A percentile compares a stretch with the other conserved stretches of the same genome.
Evolutionary conservation across 2,888 invertebrate genomes (phyloP).

Genomic region (Phyto melanocephala): DNA sequence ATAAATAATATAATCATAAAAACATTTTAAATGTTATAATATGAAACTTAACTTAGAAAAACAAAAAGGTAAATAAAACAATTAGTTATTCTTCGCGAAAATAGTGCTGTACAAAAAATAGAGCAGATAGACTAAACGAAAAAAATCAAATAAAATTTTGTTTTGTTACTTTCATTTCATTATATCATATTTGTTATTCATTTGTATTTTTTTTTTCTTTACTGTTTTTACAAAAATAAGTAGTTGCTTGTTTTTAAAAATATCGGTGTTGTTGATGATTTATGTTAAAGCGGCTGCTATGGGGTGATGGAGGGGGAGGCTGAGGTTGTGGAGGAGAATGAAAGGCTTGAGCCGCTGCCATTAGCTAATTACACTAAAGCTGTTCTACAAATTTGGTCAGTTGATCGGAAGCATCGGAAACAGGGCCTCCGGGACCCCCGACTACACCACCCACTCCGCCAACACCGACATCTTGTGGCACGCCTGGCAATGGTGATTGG

Average conservation of each 20-base stretch:
- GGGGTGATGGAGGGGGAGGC: constrained; percentile 51
- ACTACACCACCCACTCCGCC: constrained; percentile 81
- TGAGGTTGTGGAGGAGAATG: constrained; percentile 40
- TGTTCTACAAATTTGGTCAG: constrained; percentile 97
- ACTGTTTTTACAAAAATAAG: constrained; percentile 37
- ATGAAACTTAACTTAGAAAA: constrained; percentile 41
- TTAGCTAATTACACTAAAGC: constrained; percentile 85
- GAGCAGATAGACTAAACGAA: neutral
- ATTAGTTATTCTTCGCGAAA: constrained; percentile 11
- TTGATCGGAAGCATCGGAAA: constrained; percentile 87
- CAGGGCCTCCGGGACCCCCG: constrained; percentile 74
- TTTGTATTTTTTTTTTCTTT: neutral
- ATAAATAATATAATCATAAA: constrained; percentile 42
- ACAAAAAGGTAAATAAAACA: constrained; percentile 25
- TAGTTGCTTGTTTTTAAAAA: constrained; percentile 52
- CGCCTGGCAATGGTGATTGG: constrained; percentile 79
- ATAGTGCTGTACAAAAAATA: neutral
- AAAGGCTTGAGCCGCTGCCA: constrained; percentile 62
- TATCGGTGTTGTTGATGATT: constrained; percentile 64
- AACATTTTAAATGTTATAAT: constrained; percentile 62
- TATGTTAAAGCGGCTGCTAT: constrained; percentile 61
- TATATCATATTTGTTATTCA: neutral
- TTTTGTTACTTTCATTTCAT: neutral
- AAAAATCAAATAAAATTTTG: constrained; percentile 15
- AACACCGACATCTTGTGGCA: constrained; percentile 75